Evolutionary conservation across 2,797 vertebrate genomes (phyloP).

Genomic region (Syncerus caffer): DNA sequence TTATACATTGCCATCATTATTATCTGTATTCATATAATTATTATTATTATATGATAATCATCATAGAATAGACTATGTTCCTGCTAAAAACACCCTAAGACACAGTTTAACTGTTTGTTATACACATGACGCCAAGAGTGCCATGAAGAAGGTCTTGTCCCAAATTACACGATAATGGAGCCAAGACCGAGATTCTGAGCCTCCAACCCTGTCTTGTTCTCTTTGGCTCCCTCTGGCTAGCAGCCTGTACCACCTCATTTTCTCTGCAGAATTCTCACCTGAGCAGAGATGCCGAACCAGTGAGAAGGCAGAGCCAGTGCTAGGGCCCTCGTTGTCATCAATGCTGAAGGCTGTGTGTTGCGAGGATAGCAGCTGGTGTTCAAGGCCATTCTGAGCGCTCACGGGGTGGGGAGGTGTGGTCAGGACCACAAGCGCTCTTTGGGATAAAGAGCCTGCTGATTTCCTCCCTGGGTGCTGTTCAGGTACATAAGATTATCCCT

Average conservation of each 20-base stretch:
- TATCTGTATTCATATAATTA: background rate
- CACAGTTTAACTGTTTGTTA: background rate
- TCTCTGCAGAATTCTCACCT: background rate
- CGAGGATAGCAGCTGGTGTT: too few species aligned
- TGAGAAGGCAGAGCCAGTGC: background rate
- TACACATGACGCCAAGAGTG: background rate
- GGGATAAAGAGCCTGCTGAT: background rate
- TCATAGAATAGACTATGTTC: background rate
- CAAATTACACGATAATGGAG: background rate
- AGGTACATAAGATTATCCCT: background rate
- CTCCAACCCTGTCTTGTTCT: too few species aligned
- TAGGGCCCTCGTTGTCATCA: rapidly evolving
- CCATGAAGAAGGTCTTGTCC: background rate
- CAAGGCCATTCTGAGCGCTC: background rate
- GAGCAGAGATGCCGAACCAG: background rate
- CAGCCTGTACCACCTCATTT: background rate
- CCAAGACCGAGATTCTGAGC: background rate
- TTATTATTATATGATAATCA: background rate
- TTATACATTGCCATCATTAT: background rate
- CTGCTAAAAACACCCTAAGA: background rate
- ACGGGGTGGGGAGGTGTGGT: rapidly evolving
- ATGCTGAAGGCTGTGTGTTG: background rate
- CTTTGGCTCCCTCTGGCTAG: background rate
- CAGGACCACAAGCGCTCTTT: background rate
- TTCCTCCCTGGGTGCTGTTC: background rate